Conservation (phyloP, 2,888 invertebrate species). For the Meta bourneti region DNA sequence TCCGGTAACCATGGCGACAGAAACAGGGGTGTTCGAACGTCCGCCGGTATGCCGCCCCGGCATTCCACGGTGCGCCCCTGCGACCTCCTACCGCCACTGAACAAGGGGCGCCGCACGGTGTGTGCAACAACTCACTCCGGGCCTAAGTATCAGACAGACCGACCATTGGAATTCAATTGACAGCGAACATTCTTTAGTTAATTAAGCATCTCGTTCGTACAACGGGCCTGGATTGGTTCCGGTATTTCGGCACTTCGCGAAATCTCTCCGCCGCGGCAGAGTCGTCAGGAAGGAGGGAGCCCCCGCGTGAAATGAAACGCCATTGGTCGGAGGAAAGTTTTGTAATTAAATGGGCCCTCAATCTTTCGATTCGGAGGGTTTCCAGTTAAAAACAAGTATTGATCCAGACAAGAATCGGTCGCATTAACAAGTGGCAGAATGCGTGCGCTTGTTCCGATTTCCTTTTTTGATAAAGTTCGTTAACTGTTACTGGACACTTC, state of each 20-base stretch:
- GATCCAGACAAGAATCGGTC: background rate
- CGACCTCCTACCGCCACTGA: background rate
- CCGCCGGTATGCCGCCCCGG: slow-evolving; percentile 30
- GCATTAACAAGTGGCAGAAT: background rate
- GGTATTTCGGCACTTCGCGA: background rate
- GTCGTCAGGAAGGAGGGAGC: background rate
- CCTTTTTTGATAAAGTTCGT: no score
- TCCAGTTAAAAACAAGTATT: slow-evolving; percentile 3
- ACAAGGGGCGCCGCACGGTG: slow-evolving; percentile 16
- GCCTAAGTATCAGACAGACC: slow-evolving; percentile 12
- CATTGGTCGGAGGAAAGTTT: slow-evolving; percentile 2
- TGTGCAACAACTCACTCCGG: slow-evolving; percentile 40
- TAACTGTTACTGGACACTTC: no score
- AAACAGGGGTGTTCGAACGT: background rate
- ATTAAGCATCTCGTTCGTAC: slow-evolving; percentile 37
- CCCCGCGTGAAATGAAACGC: slow-evolving; percentile 21
- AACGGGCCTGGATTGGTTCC: background rate
- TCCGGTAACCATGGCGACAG: slow-evolving; percentile 28
- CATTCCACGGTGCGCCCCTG: slow-evolving; percentile 32
- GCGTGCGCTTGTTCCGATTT: background rate
- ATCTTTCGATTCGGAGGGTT: slow-evolving; percentile 1
- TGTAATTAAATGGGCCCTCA: slow-evolving; percentile 7
- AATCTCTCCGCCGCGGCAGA: no score
- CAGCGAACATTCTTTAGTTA: slow-evolving; percentile 56
- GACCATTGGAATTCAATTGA: slow-evolving; percentile 46